Percentiles rank a stretch among this genome's conserved stretches.
Evolutionary conservation across 2,113 vertebrate genomes (phyloP).

Genomic region (Atherinomorus stipes): DNA sequence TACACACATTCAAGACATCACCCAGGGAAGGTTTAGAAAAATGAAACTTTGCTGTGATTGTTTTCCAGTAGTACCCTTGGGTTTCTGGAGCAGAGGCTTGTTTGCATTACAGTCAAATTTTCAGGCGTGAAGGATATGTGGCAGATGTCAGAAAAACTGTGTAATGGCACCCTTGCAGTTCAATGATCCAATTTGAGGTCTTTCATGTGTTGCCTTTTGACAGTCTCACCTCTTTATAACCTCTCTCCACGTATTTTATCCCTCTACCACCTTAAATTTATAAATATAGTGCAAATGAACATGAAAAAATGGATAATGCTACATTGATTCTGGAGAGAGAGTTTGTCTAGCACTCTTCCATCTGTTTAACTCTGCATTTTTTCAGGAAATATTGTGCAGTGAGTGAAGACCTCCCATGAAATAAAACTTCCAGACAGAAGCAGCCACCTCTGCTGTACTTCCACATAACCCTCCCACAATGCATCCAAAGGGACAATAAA

Average conservation of each 20-base stretch:
- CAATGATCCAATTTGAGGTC: slow-evolving; percentile 35
- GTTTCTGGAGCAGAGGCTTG: slow-evolving; percentile 31
- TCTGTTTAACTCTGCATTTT: slow-evolving; percentile 48
- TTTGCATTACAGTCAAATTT: slow-evolving; percentile 60
- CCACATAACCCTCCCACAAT: slow-evolving; percentile 68
- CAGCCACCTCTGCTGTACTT: slow-evolving; percentile 61
- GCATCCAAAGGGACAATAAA: slow-evolving; percentile 69
- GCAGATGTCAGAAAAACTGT: slow-evolving; percentile 65
- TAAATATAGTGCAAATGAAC: slow-evolving; percentile 37
- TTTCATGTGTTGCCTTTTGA: slow-evolving; percentile 60
- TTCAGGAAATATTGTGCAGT: slow-evolving; percentile 56
- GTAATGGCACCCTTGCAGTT: slow-evolving; percentile 59
- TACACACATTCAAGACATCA: slow-evolving; percentile 38
- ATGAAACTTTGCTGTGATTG: slow-evolving; percentile 14
- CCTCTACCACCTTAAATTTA: slow-evolving; percentile 33
- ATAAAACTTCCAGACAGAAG: slow-evolving; percentile 63
- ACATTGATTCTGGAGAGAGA: slow-evolving; percentile 23
- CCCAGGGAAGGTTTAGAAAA: slow-evolving; percentile 9
- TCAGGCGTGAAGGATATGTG: slow-evolving; percentile 68
- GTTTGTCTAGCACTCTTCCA: neutral
- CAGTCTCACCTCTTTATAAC: slow-evolving; percentile 61
- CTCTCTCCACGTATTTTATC: slow-evolving; percentile 32
- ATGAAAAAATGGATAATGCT: slow-evolving; percentile 26
- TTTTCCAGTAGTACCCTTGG: slow-evolving; percentile 12
- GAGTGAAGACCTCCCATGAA: slow-evolving; percentile 69